Percentiles rank a stretch among this genome's conserved stretches.
phyloP scores from a whole-genome alignment of 92 coral and sea anemone species.

The Phenganax stokvisi region DNA sequence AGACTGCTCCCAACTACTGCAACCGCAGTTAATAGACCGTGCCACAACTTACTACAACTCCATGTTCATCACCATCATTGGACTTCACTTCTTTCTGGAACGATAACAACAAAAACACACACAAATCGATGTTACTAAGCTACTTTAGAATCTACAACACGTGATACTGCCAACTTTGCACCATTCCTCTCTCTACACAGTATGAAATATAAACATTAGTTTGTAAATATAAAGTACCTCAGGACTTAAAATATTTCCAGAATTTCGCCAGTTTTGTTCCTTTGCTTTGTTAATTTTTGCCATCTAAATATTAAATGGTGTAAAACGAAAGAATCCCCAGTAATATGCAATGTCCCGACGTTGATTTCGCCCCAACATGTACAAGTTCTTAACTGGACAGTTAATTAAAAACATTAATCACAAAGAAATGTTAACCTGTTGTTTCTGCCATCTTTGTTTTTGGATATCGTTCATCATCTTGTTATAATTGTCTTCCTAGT shows the following conservation, averaged over 20 bases:
- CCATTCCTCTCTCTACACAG: too few species aligned
- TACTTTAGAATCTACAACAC: background rate
- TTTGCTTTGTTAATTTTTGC: conserved; percentile 81
- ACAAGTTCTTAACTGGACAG: background rate
- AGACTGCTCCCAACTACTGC: background rate
- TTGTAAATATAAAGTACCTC: conserved; percentile 49
- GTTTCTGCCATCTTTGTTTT: conserved; percentile 95
- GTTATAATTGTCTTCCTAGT: conserved; percentile 79
- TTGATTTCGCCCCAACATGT: background rate
- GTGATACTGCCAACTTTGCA: background rate
- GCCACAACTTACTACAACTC: conserved; percentile 36
- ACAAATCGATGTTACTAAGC: too few species aligned
- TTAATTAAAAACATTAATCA: background rate
- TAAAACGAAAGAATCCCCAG: background rate
- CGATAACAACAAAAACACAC: too few species aligned
- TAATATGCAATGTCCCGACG: background rate
- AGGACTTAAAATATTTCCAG: conserved; percentile 73
- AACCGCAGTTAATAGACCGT: background rate
- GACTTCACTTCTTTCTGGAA: conserved; percentile 28
- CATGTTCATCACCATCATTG: conserved; percentile 12
- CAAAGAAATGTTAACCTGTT: conserved; percentile 53
- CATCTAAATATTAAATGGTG: conserved; percentile 43
- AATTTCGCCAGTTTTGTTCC: conserved; percentile 78
- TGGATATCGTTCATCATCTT: conserved; percentile 87
- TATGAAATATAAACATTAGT: background rate